Conservation (phyloP, 1,140 invertebrate genomes). For the Zaprionus davidi region DNA sequence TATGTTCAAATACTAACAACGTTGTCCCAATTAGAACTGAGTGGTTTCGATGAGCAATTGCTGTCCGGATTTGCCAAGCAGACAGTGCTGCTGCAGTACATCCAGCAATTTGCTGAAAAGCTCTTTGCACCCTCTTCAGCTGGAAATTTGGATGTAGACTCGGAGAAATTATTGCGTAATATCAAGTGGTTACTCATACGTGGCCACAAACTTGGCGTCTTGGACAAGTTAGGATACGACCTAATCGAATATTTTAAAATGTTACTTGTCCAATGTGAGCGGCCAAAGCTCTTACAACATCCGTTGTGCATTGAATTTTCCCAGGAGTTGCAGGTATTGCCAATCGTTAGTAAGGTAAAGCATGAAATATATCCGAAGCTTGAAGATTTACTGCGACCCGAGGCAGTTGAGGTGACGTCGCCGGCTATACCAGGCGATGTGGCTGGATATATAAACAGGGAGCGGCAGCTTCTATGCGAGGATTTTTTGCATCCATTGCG, state of each 20-base stretch:
- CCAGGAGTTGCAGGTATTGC: conserved; percentile 25
- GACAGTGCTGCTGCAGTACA: conserved; percentile 33
- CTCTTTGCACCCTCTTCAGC: conserved; percentile 19
- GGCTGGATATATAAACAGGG: conserved; percentile 91
- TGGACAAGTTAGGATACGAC: conserved; percentile 30
- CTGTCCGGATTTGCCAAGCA: conserved; percentile 49
- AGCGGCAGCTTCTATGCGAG: conserved; percentile 90
- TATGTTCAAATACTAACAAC: conserved; percentile 84
- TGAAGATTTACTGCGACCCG: conserved; percentile 37
- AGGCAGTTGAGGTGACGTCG: neutral
- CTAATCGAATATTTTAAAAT: conserved; percentile 54
- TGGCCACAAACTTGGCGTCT: conserved; percentile 49
- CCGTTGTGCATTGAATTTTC: conserved; percentile 12
- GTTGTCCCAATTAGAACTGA: conserved; percentile 84
- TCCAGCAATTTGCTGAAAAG: conserved; percentile 31
- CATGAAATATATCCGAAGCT: conserved; percentile 71
- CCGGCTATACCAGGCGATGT: conserved; percentile 12
- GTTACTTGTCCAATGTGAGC: conserved; percentile 30
- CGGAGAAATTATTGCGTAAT: conserved; percentile 35
- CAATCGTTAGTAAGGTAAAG: conserved; percentile 20
- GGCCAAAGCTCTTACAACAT: conserved; percentile 21
- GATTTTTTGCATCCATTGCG: conserved; percentile 88
- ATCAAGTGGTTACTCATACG: conserved; percentile 58
- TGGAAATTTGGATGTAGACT: conserved; percentile 38
- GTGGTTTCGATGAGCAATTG: conserved; percentile 75